Conservation (phyloP, 2,888 invertebrate genomes). For the Conops quadrifasciatus region DNA sequence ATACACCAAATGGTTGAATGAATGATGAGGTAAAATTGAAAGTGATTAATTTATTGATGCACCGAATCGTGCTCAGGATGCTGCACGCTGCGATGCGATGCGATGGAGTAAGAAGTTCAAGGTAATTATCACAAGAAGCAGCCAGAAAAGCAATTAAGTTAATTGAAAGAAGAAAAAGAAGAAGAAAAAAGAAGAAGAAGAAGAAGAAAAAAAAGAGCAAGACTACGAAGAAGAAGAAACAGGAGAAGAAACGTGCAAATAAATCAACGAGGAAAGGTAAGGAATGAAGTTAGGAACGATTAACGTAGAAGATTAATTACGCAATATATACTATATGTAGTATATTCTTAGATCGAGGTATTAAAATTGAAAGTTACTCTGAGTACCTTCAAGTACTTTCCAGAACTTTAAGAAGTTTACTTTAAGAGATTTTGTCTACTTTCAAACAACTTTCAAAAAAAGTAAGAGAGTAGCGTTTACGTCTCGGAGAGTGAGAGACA, state of each 20-base stretch:
- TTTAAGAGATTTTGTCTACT: not conserved
- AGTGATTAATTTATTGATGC: conserved; percentile 33
- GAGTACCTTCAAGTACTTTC: not conserved
- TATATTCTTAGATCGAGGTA: no score
- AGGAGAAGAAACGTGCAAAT: not conserved
- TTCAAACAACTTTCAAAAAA: no score
- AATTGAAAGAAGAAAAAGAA: conserved; percentile 12
- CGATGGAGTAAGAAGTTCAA: not conserved
- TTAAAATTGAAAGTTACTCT: no score
- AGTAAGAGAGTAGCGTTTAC: no score
- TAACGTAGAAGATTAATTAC: no score
- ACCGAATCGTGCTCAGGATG: conserved; percentile 13
- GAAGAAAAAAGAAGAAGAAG: not conserved
- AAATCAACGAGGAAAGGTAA: no score
- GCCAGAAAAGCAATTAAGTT: conserved; percentile 22
- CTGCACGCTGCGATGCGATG: not conserved
- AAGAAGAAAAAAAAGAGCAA: not conserved
- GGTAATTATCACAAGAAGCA: conserved; percentile 16
- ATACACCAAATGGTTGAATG: no score
- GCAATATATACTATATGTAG: no score
- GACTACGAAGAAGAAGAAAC: not conserved
- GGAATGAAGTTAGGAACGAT: no score
- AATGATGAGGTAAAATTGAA: conserved; percentile 16
- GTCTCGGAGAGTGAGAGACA: no score
- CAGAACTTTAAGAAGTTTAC: not conserved